phyloP scores from a whole-genome alignment of 2,113 vertebrate species.

The Pyrgilauda ruficollis region DNA sequence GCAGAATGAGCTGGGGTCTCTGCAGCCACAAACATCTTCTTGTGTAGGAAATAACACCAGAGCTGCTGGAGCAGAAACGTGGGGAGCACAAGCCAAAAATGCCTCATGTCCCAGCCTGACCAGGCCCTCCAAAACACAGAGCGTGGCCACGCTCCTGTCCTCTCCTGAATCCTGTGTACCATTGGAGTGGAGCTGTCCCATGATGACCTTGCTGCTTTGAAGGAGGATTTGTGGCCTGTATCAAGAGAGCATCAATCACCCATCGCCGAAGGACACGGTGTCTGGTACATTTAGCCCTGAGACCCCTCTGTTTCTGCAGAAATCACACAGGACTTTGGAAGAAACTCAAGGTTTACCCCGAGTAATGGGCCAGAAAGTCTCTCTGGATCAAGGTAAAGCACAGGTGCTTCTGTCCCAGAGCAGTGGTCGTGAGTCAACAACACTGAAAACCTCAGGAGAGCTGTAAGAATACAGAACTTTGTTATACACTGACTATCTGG shows the following conservation, averaged over 20 bases:
- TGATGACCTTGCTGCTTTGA: not conserved
- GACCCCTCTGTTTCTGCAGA: not conserved
- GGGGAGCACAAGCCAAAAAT: not conserved
- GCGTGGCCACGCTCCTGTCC: fast-evolving
- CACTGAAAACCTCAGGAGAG: not conserved
- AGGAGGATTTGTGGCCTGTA: not conserved
- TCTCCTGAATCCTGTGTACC: not conserved
- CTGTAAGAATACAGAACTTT: fast-evolving
- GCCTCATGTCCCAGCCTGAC: fast-evolving
- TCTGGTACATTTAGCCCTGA: not conserved
- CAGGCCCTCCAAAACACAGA: not conserved
- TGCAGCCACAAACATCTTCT: not conserved
- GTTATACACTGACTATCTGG: fast-evolving
- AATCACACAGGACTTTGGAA: conserved; percentile 1
- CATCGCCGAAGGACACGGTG: not conserved
- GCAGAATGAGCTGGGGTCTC: not conserved
- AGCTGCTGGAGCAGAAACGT: not conserved
- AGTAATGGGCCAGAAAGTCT: not conserved
- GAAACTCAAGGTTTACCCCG: not conserved
- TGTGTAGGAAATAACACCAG: not conserved
- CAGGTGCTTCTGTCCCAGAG: not conserved
- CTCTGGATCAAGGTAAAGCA: not conserved
- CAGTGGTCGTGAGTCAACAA: not conserved
- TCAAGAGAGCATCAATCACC: not conserved
- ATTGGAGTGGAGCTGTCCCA: not conserved